Evolutionary conservation across 2,888 invertebrate genomes (phyloP), one percentile per base, ranked within the genome.

Genomic region (Apocheima hispidaria): DNA sequence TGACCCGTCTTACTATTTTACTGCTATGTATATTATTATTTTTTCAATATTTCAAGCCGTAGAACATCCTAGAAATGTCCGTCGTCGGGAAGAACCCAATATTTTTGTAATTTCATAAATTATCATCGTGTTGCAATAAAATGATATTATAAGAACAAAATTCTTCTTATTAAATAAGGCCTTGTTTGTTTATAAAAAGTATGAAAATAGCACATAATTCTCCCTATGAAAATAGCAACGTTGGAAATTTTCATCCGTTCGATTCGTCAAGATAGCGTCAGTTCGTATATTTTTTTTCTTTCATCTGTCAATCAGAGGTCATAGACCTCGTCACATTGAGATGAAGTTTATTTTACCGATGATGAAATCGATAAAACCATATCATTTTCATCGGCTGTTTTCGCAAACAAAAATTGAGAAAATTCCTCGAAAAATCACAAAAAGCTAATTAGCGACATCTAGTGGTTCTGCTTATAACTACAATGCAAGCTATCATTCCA

Each of bases 251-350:
- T 33, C n/a, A 52, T 38, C n/a, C n/a, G n/a, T n/a, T n/a, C 58
- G 38, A 59, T 59, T 23, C 23, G 16, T 59, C 58, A 51, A 12
- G 58, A 59, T 59, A 52, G 46, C 16, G 38, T 9, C 38, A n/a
- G 26, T 12, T 20, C 1, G 14, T 23, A 26, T 12, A n/a, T n/a
- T n/a, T n/a, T n/a, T n/a, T n/a, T n/a, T n/a, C n/a, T 14, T 2
- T 40, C 23, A 41, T 41, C 55, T 20, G 21, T 9, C n/a, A 46
- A 21, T 43, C 26, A 28, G 21, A 41, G 56, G 38, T 49, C 41
- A 49, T 23, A 20, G 21, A 56, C 40, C 56, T 49, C 14, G 12
- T 33, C 40, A 41, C 49, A 16, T 23, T 35, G 53, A 52, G 41
- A 52, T n/a, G 46, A 18, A 20, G 12, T 10, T 28, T 14, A 44